Conservation (phyloP, 2,888 invertebrate genomes). For the Acronicta alni region DNA sequence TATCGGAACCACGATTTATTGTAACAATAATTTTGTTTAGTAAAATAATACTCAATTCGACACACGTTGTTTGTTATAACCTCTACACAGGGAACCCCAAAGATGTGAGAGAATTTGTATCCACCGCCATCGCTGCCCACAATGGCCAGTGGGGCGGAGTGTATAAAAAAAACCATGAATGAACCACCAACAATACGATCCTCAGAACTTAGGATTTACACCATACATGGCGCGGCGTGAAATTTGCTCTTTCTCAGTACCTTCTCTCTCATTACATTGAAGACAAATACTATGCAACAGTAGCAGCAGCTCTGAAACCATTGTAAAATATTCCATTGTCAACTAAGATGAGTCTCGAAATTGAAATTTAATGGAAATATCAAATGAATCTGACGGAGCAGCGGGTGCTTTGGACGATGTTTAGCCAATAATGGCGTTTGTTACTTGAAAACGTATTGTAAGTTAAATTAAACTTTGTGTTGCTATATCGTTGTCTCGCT, state of each 20-base stretch:
- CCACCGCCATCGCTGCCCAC: conserved; percentile 65
- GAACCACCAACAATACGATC: conserved; percentile 71
- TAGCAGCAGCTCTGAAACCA: conserved; percentile 60
- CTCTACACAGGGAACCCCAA: conserved; percentile 38
- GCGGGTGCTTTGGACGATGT: conserved; percentile 67
- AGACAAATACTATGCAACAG: conserved; percentile 57
- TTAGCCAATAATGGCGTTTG: conserved; percentile 69
- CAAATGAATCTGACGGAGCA: conserved; percentile 71
- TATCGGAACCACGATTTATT: no score
- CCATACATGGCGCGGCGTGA: conserved; percentile 67
- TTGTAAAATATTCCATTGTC: conserved; percentile 47
- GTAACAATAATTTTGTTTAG: no score
- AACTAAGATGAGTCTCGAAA: conserved; percentile 74
- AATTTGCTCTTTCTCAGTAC: conserved; percentile 74
- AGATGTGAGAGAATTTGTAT: conserved; percentile 49
- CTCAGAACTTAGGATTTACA: conserved; percentile 68
- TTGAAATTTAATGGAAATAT: conserved; percentile 82
- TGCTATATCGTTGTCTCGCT: conserved; percentile 53
- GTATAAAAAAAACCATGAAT: conserved; percentile 78
- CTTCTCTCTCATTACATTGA: conserved; percentile 61
- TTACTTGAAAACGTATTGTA: conserved; percentile 66
- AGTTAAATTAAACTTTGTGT: conserved; percentile 68
- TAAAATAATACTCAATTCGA: no score
- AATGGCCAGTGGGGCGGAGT: conserved; percentile 73
- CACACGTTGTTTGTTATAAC: background rate